Percentiles rank a stretch among this genome's conserved stretches.
Evolutionary conservation across 2,797 vertebrate species (phyloP).

Genomic region (Tamandua tetradactyla): DNA sequence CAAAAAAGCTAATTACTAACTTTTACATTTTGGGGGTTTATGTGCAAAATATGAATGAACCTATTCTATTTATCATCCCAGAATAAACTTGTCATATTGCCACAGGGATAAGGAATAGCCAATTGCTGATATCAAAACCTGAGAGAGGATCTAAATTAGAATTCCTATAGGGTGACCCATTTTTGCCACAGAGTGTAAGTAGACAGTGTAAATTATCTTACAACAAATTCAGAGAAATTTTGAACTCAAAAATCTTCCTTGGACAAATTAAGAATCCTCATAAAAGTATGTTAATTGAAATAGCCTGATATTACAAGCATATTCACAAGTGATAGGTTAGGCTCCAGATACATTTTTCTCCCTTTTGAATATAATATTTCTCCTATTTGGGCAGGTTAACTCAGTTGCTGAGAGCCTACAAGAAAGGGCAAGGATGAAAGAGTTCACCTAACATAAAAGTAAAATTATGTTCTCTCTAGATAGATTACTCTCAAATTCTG

Average conservation of each 20-base stretch:
- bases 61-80: conserved; percentile 54
- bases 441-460: background rate
- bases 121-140: conserved; percentile 7
- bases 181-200: background rate
- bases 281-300: background rate
- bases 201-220: background rate
- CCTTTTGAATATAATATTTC: background rate
- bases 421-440: background rate
- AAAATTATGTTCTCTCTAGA: background rate
- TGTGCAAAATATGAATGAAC: background rate
- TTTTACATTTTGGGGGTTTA: conserved; percentile 3
- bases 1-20: conserved; percentile 40
- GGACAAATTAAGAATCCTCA: background rate
- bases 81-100: conserved; percentile 9
- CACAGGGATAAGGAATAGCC: background rate
- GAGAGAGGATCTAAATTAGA: background rate
- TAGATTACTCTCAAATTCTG: background rate
- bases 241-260: background rate
- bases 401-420: background rate
- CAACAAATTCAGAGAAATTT: background rate
- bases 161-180: conserved; percentile 56
- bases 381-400: background rate
- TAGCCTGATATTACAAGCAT: background rate
- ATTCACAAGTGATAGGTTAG: background rate
- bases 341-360: background rate